A percentile compares a stretch with the other conserved stretches of the same genome.
These are phyloP conservation scores for Petroica traversi DNA, from an alignment of 2,113 vertebrate genomes.

Conservation along the genomic window DNA sequence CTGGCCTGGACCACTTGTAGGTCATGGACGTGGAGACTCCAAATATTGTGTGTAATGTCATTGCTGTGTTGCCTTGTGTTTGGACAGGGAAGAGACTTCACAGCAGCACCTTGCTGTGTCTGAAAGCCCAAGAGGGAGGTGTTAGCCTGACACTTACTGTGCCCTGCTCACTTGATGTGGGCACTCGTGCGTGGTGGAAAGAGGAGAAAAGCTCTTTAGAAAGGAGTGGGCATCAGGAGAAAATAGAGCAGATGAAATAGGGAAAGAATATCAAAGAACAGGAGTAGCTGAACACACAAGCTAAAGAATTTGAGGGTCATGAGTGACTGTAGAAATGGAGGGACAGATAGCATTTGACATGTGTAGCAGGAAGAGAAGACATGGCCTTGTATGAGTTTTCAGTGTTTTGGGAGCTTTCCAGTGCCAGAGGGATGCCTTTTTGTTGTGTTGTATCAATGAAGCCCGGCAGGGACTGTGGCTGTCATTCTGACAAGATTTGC, in stretches of 20 bases:
- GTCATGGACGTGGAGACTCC: background rate
- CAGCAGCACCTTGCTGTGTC: background rate
- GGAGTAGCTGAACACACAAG: background rate
- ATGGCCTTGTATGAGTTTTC: background rate
- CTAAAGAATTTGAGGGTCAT: background rate
- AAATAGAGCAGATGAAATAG: background rate
- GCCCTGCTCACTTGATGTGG: background rate
- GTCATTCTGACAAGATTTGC: background rate
- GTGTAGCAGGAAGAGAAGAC: background rate
- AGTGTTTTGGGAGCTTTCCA: background rate
- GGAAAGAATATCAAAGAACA: background rate
- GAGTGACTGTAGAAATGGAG: background rate
- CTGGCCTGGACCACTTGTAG: background rate
- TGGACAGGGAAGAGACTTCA: background rate
- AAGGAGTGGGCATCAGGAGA: background rate
- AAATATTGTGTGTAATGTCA: background rate
- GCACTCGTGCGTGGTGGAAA: fast-evolving
- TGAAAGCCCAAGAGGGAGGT: background rate
- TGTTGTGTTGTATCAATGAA: background rate
- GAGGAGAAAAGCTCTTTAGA: background rate
- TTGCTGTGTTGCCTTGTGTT: background rate
- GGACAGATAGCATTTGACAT: background rate
- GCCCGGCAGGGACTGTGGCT: fast-evolving
- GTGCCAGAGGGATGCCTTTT: background rate
- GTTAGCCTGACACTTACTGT: background rate